These are phyloP conservation scores for Himalopsyche tibetana DNA, from an alignment of 2,888 invertebrate genomes.

Conservation along the genomic window DNA sequence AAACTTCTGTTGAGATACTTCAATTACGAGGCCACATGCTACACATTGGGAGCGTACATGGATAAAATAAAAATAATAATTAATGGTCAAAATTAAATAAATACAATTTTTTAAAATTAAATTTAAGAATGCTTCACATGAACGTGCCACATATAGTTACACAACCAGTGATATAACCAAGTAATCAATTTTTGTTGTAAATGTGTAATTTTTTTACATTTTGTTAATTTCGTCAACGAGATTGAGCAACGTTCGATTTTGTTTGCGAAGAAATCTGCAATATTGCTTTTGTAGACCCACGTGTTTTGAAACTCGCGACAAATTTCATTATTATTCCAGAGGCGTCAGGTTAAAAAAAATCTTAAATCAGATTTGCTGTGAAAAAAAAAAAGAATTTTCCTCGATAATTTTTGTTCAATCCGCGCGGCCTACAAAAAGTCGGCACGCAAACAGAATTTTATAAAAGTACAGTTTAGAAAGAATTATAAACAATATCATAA, in stretches of 20 bases:
- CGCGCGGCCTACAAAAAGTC: background rate
- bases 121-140: too few relatives aligned
- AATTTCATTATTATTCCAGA: conserved; percentile 30
- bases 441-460: conserved; percentile 15
- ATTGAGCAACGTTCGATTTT: background rate
- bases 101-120: too few relatives aligned
- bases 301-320: conserved; percentile 26
- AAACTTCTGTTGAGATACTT: too few relatives aligned
- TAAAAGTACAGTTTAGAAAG: conserved; percentile 13
- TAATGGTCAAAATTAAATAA: too few relatives aligned
- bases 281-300: background rate
- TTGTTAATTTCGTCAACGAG: too few relatives aligned
- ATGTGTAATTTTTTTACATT: too few relatives aligned
- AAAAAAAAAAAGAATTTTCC: conserved; percentile 22
- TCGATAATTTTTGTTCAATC: conserved; percentile 17
- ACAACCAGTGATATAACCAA: too few relatives aligned
- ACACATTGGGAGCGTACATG: too few relatives aligned
- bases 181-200: too few relatives aligned
- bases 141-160: too few relatives aligned
- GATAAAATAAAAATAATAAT: too few relatives aligned
- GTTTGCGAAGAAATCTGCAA: conserved; percentile 14
- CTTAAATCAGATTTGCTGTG: conserved; percentile 21
- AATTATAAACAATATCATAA: background rate
- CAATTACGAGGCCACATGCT: too few relatives aligned
- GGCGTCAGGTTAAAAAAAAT: conserved; percentile 13